These are phyloP conservation scores for Orius insidiosus DNA, from an alignment of 1,140 invertebrate genomes.

Conservation along the genomic window DNA sequence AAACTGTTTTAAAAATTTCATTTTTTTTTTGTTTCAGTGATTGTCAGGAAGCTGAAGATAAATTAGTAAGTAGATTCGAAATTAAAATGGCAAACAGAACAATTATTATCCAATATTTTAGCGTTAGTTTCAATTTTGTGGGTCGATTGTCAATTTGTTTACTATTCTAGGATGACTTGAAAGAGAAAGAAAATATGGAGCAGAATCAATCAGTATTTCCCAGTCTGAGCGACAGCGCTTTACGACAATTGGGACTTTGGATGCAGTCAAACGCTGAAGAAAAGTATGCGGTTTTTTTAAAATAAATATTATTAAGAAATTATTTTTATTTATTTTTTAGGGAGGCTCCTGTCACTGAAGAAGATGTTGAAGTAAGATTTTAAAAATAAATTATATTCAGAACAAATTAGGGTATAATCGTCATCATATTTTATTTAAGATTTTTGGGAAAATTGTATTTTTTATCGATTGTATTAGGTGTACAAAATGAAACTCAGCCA, in stretches of 20 bases:
- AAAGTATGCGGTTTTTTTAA: conserved; percentile 8
- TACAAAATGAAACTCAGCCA: too few species aligned
- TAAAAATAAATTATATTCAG: neutral
- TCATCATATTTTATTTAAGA: neutral
- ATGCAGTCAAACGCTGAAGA: conserved; percentile 9
- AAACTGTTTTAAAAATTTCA: neutral
- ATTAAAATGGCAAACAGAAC: neutral
- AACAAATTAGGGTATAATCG: neutral
- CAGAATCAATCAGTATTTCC: conserved; percentile 14
- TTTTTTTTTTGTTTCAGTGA: conserved; percentile 6
- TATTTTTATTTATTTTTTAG: conserved; percentile 17
- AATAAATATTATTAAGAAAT: neutral
- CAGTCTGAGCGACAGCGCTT: conserved; percentile 15
- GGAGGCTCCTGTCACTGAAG: conserved; percentile 13
- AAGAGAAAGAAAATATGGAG: conserved; percentile 4
- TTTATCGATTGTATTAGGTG: too few species aligned
- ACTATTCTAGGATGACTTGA: conserved; percentile 11
- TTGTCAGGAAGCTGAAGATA: neutral
- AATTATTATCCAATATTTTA: too few species aligned
- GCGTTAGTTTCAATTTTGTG: too few species aligned
- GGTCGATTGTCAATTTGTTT: neutral
- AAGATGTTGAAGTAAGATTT: conserved; percentile 17
- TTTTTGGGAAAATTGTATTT: too few species aligned
- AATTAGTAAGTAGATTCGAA: neutral
- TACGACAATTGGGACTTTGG: conserved; percentile 16